These are phyloP conservation scores for Xenopus laevis DNA, from an alignment of 2,113 vertebrate genomes.

Conservation along the genomic window DNA sequence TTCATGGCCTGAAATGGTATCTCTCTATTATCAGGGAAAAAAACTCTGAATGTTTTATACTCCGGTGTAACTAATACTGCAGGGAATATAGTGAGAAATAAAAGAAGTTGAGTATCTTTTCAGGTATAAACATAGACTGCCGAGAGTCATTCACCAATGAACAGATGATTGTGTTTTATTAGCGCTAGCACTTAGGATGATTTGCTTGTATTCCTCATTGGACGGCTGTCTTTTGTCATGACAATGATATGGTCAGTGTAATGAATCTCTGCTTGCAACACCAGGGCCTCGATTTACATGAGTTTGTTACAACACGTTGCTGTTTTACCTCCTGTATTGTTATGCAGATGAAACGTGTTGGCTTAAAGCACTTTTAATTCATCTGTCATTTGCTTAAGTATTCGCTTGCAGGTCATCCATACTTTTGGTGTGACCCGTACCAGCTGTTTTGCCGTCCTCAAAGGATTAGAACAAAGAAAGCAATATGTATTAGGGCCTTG, in stretches of 20 bases:
- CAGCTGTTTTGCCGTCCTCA: conserved; percentile 41
- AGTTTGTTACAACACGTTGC: conserved; percentile 44
- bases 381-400: conserved; percentile 26
- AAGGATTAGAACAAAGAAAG: conserved; percentile 20
- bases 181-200: conserved; percentile 47
- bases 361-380: conserved; percentile 43
- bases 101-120: conserved; percentile 55
- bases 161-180: conserved; percentile 54
- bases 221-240: conserved; percentile 48
- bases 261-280: conserved; percentile 52
- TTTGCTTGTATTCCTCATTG: conserved; percentile 51
- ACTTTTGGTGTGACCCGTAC: conserved; percentile 44
- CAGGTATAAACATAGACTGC: conserved; percentile 40
- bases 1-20: conserved; percentile 57
- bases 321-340: conserved; percentile 18
- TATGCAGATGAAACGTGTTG: conserved; percentile 37
- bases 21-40: conserved; percentile 47
- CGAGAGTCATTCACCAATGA: conserved; percentile 50
- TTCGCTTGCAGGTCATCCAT: conserved; percentile 34
- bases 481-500: conserved; percentile 26
- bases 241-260: conserved; percentile 44
- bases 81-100: conserved; percentile 56
- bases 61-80: conserved; percentile 55
- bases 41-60: conserved; percentile 54
- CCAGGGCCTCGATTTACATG: conserved; percentile 48